Evolutionary conservation across 2,113 vertebrate genomes (phyloP).

Genomic region (Ellobius talpinus): DNA sequence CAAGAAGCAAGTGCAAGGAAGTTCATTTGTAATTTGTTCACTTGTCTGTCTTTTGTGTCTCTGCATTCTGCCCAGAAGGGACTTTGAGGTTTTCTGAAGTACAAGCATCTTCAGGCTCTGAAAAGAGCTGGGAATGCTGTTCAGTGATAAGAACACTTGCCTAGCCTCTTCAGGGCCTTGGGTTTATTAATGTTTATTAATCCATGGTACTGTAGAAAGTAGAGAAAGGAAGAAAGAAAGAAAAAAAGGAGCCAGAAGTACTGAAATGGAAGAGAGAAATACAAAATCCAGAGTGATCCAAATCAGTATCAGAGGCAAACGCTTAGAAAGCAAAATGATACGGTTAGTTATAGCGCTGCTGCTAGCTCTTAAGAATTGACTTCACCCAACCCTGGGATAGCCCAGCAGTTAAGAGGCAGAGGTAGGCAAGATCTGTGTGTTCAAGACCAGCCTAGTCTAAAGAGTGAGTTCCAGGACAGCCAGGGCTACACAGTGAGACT

Average conservation of each 20-base stretch:
- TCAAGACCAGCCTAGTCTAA: not conserved
- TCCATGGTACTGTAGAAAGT: not conserved
- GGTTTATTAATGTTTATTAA: not conserved
- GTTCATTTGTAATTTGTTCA: constrained; percentile 87
- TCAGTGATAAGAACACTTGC: not conserved
- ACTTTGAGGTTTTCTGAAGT: constrained; percentile 97
- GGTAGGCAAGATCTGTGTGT: not conserved
- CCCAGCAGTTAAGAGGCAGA: too few species aligned
- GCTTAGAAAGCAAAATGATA: constrained; percentile 14
- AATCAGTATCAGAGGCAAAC: constrained; percentile 7
- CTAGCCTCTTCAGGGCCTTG: not conserved
- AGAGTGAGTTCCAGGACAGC: not conserved
- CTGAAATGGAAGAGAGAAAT: not conserved
- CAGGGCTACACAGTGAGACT: not conserved
- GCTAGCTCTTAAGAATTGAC: not conserved
- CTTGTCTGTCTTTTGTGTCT: constrained; percentile 94
- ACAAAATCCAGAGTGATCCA: constrained; percentile 5
- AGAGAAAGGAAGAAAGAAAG: not conserved
- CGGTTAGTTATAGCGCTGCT: not conserved
- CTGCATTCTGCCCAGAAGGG: constrained; percentile 91
- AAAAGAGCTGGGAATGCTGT: not conserved
- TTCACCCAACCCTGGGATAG: not conserved
- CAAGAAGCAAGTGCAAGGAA: constrained; percentile 91
- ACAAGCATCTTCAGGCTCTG: constrained; percentile 94
- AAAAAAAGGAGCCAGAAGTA: not conserved